Percentiles rank a stretch among this genome's conserved stretches.
phyloP scores from a whole-genome alignment of 1,140 invertebrate genomes.

The Oedothorax gibbosus region DNA sequence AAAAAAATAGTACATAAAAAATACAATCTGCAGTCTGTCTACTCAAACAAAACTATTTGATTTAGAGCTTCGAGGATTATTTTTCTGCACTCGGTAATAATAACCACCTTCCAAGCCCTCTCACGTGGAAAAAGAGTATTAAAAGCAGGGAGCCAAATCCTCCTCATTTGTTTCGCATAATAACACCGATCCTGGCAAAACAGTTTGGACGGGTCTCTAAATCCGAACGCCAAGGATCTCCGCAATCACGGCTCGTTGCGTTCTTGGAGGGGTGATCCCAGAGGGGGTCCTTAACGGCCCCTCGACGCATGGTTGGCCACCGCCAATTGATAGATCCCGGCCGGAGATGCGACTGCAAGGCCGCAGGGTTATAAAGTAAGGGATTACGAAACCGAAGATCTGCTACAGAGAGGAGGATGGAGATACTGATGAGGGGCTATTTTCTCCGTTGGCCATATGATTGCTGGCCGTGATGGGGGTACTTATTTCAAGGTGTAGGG shows the following conservation, averaged over 20 bases:
- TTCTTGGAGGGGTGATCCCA: slow-evolving; percentile 19
- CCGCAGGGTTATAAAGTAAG: slow-evolving; percentile 47
- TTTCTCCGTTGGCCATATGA: too few species aligned
- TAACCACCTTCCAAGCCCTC: too few species aligned
- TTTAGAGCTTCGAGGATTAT: too few species aligned
- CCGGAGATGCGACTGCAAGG: slow-evolving; percentile 38
- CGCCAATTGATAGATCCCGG: slow-evolving; percentile 49
- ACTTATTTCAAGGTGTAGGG: too few species aligned
- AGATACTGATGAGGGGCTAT: too few species aligned
- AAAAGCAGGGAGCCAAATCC: slow-evolving; percentile 2
- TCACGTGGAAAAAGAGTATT: too few species aligned
- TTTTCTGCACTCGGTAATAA: too few species aligned
- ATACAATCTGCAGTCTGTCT: too few species aligned
- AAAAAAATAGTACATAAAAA: too few species aligned
- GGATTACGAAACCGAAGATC: slow-evolving; percentile 44
- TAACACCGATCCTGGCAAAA: slow-evolving; percentile 29
- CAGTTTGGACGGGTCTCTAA: slow-evolving; percentile 12
- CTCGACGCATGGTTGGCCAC: slow-evolving; percentile 22
- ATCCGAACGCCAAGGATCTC: slow-evolving; percentile 16
- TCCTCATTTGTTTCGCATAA: slow-evolving; percentile 54
- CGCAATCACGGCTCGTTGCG: slow-evolving; percentile 46
- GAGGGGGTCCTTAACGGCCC: slow-evolving; percentile 28
- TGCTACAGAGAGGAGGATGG: slow-evolving; percentile 6
- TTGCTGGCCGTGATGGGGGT: too few species aligned
- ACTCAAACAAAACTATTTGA: too few species aligned